Percentiles rank a stretch among this genome's conserved stretches.
These are phyloP conservation scores for Aporophyla lueneburgensis DNA, from an alignment of 2,888 invertebrate genomes.

Conservation along the genomic window DNA sequence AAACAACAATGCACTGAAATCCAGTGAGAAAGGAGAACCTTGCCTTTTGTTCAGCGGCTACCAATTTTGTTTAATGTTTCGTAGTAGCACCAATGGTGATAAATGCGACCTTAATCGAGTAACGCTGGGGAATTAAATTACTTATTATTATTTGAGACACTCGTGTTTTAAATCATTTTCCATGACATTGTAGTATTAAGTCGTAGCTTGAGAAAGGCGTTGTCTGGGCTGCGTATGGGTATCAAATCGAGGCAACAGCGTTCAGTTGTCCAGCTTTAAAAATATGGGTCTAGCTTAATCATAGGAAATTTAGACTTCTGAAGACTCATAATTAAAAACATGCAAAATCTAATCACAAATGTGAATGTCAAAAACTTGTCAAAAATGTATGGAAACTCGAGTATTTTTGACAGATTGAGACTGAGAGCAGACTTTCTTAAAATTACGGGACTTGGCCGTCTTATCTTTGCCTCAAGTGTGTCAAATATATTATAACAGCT, in stretches of 20 bases:
- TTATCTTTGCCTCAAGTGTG: too few relatives aligned
- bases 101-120: conserved; percentile 13
- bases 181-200: neutral
- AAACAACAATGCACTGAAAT: conserved; percentile 54
- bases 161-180: neutral
- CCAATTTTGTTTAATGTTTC: conserved; percentile 52
- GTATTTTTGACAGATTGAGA: too few relatives aligned
- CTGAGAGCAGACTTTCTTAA: too few relatives aligned
- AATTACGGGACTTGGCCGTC: too few relatives aligned
- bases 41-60: conserved; percentile 46
- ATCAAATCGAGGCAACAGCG: neutral
- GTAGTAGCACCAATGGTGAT: conserved; percentile 26
- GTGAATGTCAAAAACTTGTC: too few relatives aligned
- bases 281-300: neutral
- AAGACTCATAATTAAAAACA: too few relatives aligned
- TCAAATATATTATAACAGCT: too few relatives aligned
- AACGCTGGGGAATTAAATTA: neutral
- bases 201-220: neutral
- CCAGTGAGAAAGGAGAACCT: conserved; percentile 36
- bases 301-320: neutral
- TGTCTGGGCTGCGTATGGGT: neutral
- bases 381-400: too few relatives aligned
- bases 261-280: neutral
- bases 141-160: neutral
- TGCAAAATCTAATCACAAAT: too few relatives aligned